phyloP scores from a whole-genome alignment of 2,797 vertebrate species.

The Hyperoplus immaculatus region DNA sequence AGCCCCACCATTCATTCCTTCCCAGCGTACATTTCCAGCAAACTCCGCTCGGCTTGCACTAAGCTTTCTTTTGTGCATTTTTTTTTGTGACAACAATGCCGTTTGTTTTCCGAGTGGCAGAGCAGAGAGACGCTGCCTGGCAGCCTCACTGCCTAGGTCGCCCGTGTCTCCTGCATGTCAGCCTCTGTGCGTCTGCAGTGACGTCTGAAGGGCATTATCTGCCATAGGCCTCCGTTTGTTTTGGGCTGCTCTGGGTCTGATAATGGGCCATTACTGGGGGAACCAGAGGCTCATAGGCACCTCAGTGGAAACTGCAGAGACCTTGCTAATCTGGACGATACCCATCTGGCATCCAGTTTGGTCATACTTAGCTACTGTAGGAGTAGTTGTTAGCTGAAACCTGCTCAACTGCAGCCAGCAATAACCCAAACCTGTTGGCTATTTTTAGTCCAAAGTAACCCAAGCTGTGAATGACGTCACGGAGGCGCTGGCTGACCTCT shows the following conservation, averaged over 20 bases:
- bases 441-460: slow-evolving; percentile 68
- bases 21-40: slow-evolving; percentile 70
- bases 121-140: slow-evolving; percentile 64
- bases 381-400: slow-evolving; percentile 45
- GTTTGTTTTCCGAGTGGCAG: slow-evolving; percentile 71
- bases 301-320: slow-evolving; percentile 68
- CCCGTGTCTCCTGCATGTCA: slow-evolving; percentile 74
- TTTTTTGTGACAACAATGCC: slow-evolving; percentile 65
- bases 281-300: slow-evolving; percentile 65
- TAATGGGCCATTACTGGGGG: slow-evolving; percentile 80
- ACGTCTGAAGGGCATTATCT: slow-evolving; percentile 83
- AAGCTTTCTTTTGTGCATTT: slow-evolving; percentile 71
- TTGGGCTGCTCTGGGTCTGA: slow-evolving; percentile 75
- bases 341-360: slow-evolving; percentile 62
- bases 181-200: slow-evolving; percentile 78
- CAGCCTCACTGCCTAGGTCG: slow-evolving; percentile 58
- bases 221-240: slow-evolving; percentile 82
- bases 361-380: slow-evolving; percentile 34
- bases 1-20: slow-evolving; percentile 61
- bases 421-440: slow-evolving; percentile 57
- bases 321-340: slow-evolving; percentile 62
- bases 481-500: slow-evolving; percentile 27
- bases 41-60: slow-evolving; percentile 55
- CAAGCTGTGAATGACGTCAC: slow-evolving; percentile 49
- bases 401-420: slow-evolving; percentile 35